Evolutionary conservation across 2,113 vertebrate genomes (phyloP), one percentile per base, ranked within the genome.

Genomic region (Odontophorus gujanensis): DNA sequence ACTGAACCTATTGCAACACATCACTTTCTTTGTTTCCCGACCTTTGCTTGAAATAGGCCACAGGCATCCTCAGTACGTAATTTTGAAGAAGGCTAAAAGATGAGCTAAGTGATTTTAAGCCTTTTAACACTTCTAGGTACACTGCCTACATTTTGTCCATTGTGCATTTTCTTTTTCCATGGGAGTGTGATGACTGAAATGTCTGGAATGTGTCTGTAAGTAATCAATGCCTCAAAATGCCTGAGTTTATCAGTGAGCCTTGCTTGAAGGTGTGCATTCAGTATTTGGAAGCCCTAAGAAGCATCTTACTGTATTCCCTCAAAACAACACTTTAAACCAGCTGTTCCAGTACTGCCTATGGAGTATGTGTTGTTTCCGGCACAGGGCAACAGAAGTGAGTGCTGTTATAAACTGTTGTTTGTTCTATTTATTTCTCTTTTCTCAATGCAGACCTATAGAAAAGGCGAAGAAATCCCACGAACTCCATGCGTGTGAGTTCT

Each of bases 51-150:
- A 21, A 13, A 40, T 21, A 81, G 38, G 38, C 38, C 40, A 50
- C 45, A 74, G 78, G 78, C 4, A 62, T 38, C 61, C 38, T 50
- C 59, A 84, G 28, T 21, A 30, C 42, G 57, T 53, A 7, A 65
- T 65, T 90, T 83, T 88, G 47, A 69, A 93, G 81, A 69, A 69
- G 30, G 34, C 63, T 67, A 42, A 90, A 53, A 96, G 94, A 92
- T 89, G 95, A 97, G 25, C 40, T 77, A 32, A 40, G 32, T 51
- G 78, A 93, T 87, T 94, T 94, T 92, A 96, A 94, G 92, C 59
- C 93, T 71, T 94, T 73, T 94, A 73, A 90, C 91, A 97, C 88
- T 86, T 94, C 75, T 80, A 86, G 65, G 81, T 95, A 89, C 93
- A 85, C 96, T 96, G 89, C 84, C 91, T 92, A 61, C 71, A 43